These are phyloP conservation scores for Nomada ruficornis DNA, from an alignment of 2,888 invertebrate species.

Conservation along the genomic window DNA sequence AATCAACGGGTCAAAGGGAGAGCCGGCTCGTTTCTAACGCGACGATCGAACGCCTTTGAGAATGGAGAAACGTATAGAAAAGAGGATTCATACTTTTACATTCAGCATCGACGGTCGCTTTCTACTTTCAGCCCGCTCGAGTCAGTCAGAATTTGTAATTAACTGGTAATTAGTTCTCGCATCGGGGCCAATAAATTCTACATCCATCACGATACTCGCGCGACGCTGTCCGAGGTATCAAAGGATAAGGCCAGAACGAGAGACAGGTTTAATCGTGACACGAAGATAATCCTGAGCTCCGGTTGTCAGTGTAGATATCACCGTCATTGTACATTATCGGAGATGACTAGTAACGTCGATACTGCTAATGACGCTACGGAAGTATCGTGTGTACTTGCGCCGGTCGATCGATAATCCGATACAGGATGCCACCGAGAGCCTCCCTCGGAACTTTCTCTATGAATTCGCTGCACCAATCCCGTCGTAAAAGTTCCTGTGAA, in stretches of 20 bases:
- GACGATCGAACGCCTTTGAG: too few relatives aligned
- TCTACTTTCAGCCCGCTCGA: not conserved
- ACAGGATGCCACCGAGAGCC: not conserved
- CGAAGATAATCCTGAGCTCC: conserved; percentile 66
- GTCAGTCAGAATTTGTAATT: conserved; percentile 42
- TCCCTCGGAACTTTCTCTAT: conserved; percentile 5
- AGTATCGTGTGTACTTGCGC: conserved; percentile 49
- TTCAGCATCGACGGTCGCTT: not conserved
- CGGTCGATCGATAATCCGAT: conserved; percentile 62
- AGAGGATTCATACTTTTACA: too few relatives aligned
- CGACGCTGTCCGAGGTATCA: conserved; percentile 40
- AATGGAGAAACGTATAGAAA: too few relatives aligned
- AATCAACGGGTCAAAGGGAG: not conserved
- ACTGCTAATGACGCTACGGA: conserved; percentile 63
- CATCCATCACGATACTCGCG: conserved; percentile 31
- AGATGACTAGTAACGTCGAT: conserved; percentile 68
- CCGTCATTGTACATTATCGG: conserved; percentile 60
- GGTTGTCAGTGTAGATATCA: conserved; percentile 68
- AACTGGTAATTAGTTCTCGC: conserved; percentile 53
- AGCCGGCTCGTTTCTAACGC: too few relatives aligned
- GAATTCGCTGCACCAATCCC: conserved; percentile 9
- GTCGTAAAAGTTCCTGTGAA: not conserved
- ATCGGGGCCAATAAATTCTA: conserved; percentile 28
- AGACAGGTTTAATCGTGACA: conserved; percentile 66
- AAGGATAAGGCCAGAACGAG: conserved; percentile 55